Base-by-base conservation (phyloP, 2,888 invertebrate species). In the Callimorpha dominula region DNA sequence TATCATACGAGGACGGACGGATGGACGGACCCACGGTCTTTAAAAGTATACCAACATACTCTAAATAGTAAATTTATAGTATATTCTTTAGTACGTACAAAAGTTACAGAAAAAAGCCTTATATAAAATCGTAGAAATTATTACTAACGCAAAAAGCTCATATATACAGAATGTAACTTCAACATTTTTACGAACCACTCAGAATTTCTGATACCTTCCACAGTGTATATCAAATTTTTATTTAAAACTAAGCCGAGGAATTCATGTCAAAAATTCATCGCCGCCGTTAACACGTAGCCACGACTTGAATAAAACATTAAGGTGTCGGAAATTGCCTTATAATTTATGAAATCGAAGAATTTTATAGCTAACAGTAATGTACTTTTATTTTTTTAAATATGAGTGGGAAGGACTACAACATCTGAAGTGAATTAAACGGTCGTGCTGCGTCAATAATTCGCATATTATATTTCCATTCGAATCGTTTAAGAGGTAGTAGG, bases 241-340 rank as follows among this genome's bases (percentile, higher is more conserved):
- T 82, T 77, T 79, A 65, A 82, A 79, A 79, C 79, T 75, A 71
- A 76, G 71, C 66, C 66, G 66, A 75, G 77, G 67, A 79, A 76
- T 76, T 74, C 77, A 64, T 77, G 76, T 79, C 79, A 79, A 84
- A 87, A 86, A 87, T 88, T 88, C 86, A 86, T 85, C 78, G 83
- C 71, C 72, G 78, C 83, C 85, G 88, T 88, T 89, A 88, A 85
- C 88, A 88, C 86, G 87, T 85, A 82, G 77, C 77, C 65, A 78
- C 77, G 68, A 75, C 76, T 79, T 89, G 89, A 90, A 89, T 90
- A 87, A 90, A 86, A 88, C 82, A 89, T 90, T 84, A 85, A 85
- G 84, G 78, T 82, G 82, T 81, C 84, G 83, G 85, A 89, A 87
- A 88, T 88, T 83, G 82, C 79, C 82, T 78, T 83, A 82, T 84